phyloP scores from a whole-genome alignment of 2,113 vertebrate species.

The Motacilla tschutschensis region DNA sequence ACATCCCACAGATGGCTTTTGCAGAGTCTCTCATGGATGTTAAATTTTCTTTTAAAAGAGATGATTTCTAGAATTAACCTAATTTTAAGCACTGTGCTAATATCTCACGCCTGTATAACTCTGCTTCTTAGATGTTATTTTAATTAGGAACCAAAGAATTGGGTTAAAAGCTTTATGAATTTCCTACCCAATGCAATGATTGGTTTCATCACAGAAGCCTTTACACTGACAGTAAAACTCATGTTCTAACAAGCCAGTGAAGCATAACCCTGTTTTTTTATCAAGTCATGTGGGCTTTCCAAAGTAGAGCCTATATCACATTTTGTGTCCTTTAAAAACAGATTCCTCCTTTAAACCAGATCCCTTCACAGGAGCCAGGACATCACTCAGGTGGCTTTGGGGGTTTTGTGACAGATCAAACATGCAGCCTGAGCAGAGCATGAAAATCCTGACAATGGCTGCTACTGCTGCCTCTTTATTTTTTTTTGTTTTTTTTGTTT shows the following conservation, averaged over 20 bases:
- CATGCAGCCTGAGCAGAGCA: not conserved
- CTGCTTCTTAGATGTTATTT: conserved; percentile 31
- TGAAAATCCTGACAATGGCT: not conserved
- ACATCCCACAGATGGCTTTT: not conserved
- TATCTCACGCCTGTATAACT: not conserved
- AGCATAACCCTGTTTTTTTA: not conserved
- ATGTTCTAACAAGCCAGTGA: conserved; percentile 1
- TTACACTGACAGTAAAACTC: conserved; percentile 13
- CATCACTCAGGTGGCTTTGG: not conserved
- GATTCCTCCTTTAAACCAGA: not conserved
- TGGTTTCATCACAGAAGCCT: conserved; percentile 3
- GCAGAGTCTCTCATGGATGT: not conserved
- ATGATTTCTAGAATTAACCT: not conserved
- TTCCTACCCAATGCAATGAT: not conserved
- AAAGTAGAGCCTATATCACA: not conserved
- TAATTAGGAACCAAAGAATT: conserved; percentile 57
- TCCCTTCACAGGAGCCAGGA: not conserved
- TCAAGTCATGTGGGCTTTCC: not conserved
- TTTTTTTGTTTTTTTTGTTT: not conserved
- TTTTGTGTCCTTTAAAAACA: not conserved
- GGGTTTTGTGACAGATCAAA: not conserved
- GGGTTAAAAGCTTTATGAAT: conserved; percentile 20
- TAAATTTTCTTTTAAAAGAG: not conserved
- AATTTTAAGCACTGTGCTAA: not conserved
- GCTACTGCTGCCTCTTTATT: not conserved